Base-by-base conservation (phyloP, 2,113 vertebrate genomes). In the Mungos mungo region DNA sequence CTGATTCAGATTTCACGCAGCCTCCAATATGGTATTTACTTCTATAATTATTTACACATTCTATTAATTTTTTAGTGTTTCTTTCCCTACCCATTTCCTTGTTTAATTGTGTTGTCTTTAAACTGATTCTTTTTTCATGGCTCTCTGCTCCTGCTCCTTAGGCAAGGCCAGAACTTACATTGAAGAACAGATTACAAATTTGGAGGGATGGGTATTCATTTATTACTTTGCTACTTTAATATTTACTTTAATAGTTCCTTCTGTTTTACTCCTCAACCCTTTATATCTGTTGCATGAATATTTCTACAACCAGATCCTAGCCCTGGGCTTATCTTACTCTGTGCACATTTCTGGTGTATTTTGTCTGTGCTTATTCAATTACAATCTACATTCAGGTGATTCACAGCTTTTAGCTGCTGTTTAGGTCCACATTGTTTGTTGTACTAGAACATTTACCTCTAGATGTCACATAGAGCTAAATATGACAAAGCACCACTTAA, bases 401-500 rank as follows among this genome's bases (percentile, higher is more conserved):
- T 74, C 84, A 83, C 11, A 68, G 84, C 41, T 72, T 31, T 87
- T 50, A 76, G 71, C 41, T 63, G 38, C 65, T 54, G 3, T 94
- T 96, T 90, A 57, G 84, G 14, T 57, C 68, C 52, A 60, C 12
- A 31, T 33, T 92, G 31, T 74, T 90, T 96, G 68, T 84, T 96
- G 54, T 80, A 38, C 54, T 83, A 68, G 89, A 83, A 27, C 25
- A 35, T 86, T 77, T 93, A 19, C 45, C 72, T 93, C 33, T 86
- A 45, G 76, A 50, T 90, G 93, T 92, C 87, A 86, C 66, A 68
- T 33, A 81, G 45, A 85, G 65, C 81, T 96, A 88, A 96, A 47
- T 92, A 95, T 96, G 94, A 95, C 65, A 90, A 69, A 96, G 77
- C 35, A 93, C 71, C 57, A 69, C 82, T 96, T 63, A 29, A 19